These are phyloP conservation scores for Trissoscelio sp. DNA, from an alignment of 2,888 invertebrate species.

Conservation along the genomic window DNA sequence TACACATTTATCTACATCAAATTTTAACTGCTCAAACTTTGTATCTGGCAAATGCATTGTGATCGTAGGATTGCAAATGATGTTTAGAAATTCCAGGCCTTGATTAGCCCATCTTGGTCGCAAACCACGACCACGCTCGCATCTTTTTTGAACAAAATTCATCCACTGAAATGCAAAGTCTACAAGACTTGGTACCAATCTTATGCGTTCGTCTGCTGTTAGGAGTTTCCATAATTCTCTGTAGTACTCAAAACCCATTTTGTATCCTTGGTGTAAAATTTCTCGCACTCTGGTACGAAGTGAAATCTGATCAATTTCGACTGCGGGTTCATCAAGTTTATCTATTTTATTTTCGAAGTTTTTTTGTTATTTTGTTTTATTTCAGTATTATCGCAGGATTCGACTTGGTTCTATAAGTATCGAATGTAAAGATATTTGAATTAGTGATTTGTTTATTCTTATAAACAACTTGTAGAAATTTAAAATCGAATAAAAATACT, in stretches of 20 bases:
- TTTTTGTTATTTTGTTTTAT: too few relatives aligned
- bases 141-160: conserved; percentile 92
- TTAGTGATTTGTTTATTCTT: too few relatives aligned
- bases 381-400: too few relatives aligned
- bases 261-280: conserved; percentile 93
- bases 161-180: conserved; percentile 94
- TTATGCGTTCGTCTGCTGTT: conserved; percentile 80
- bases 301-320: conserved; percentile 86
- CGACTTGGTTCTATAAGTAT: too few relatives aligned
- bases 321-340: conserved; percentile 84
- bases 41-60: conserved; percentile 90
- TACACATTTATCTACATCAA: conserved; percentile 92
- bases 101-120: conserved; percentile 95
- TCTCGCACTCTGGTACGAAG: conserved; percentile 88
- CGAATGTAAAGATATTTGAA: too few relatives aligned
- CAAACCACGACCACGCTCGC: conserved; percentile 92
- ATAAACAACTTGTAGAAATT: too few relatives aligned
- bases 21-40: conserved; percentile 92
- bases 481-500: too few relatives aligned
- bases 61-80: conserved; percentile 93
- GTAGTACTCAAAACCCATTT: conserved; percentile 95
- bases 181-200: conserved; percentile 86
- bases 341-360: conserved; percentile 85
- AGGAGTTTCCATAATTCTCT: conserved; percentile 89
- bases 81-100: conserved; percentile 93